Base-by-base conservation (phyloP, 2,113 vertebrate genomes). In the Carassius carassius region DNA sequence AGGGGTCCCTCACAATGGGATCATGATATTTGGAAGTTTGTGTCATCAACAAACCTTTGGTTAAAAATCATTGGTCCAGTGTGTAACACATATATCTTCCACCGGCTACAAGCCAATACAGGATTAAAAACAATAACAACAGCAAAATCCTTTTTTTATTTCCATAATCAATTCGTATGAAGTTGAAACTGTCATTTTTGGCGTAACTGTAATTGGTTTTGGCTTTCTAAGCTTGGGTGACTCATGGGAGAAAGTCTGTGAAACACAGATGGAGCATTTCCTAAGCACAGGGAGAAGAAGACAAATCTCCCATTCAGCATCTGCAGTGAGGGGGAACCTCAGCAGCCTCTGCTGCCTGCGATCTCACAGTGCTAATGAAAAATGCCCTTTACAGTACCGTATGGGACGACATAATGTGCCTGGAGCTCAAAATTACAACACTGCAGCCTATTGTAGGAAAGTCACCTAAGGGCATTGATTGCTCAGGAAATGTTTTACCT, bases 101-200 rank as follows among this genome's bases (percentile, higher is more conserved):
- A 21, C 17, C 37, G 10, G 21, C 67, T 21, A 3, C 65, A 70
- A 63, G 67, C 47, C 84, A 86, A 89, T 78, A 76, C 82, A 87
- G 72, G 70, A 77, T 83, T 56, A 25, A 87, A 84, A 69, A 63
- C 75, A 86, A 90, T 87, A 72, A 75, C 84, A 87, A 78, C 91
- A 90, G 87, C 84, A 87, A 92, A 90, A 89, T 88, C 81, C 85
- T 88, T 78, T 87, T 87, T 93, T 93, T 91, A 83, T 89, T 87
- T 90, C 88, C 89, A 90, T 87, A 92, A 92, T 93, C 92, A 94
- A 88, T 92, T 93, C 87, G 91, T 94, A 87, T 88, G 85, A 89
- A 91, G 93, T 90, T 94, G 92, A 94, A 95, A 93, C 93, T 92
- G 95, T 96, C 94, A 93, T 92, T 95, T 95, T 96, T 97, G 96